These are phyloP conservation scores for Heliconius hortense DNA, from an alignment of 2,888 invertebrate genomes.

Conservation along the genomic window DNA sequence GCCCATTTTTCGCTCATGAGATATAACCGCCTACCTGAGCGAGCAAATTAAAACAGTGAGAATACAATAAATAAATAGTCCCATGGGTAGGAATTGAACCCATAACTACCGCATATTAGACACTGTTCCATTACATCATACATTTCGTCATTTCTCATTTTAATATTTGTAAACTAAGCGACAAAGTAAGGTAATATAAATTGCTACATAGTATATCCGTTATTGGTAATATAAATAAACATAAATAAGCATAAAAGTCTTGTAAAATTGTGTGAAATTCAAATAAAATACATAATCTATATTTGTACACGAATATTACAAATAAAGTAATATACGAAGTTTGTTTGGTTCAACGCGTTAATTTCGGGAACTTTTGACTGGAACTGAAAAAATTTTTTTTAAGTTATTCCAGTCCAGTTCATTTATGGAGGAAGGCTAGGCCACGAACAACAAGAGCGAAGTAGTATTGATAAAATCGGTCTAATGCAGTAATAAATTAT, in stretches of 20 bases:
- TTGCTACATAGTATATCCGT: conserved; percentile 4
- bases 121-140: background rate
- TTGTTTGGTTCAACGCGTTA: background rate
- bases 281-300: background rate
- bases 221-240: background rate
- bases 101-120: background rate
- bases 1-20: too few species aligned
- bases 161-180: conserved; percentile 8
- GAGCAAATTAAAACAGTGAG: too few species aligned
- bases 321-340: background rate
- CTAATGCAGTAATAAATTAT: too few species aligned
- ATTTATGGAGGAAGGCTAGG: too few species aligned
- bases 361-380: background rate
- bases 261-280: background rate
- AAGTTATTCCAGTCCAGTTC: too few species aligned
- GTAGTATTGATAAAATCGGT: too few species aligned
- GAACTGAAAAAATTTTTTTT: too few species aligned
- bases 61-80: background rate
- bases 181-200: background rate
- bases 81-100: background rate
- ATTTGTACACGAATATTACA: background rate
- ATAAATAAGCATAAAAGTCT: background rate
- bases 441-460: too few species aligned
- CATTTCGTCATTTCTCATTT: background rate
- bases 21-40: too few species aligned